Base-by-base conservation (phyloP, 2,888 invertebrate genomes). In the Drosophila nr. perissopoda region DNA sequence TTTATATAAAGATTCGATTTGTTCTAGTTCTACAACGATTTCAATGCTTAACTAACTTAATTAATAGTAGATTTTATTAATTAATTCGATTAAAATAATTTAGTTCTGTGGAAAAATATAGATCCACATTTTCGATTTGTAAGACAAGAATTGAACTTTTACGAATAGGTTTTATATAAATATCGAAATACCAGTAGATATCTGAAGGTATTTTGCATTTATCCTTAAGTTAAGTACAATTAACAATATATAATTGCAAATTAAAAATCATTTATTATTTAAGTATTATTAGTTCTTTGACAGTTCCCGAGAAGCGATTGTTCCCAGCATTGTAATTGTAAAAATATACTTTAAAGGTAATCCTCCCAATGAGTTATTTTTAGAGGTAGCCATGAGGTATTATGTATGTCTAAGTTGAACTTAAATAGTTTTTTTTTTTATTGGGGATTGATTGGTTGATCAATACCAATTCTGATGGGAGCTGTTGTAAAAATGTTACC, bases 401-500 rank as follows among this genome's bases (percentile, higher is more conserved):
- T 54, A 25, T 54, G 18, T 6, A 27, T 36, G 16, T 5, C 34
- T 53, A 46, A 46, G 16, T 16, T 21, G 16, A 46, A 46, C 16
- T 25, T 46, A 46, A 46, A 46, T 25, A n/a, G 46, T 4, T 25
- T 16, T 46, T 25, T 46, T 16, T 25, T 4, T 6, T 21, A 6
- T 21, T 42, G 11, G 21, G 21, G 21, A 42, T 42, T 21, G 46
- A 21, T 46, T 46, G 46, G 46, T 46, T n/a, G 46, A 46, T 46
- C 46, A 46, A 46, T 46, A 49, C 18, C 46, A 46, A 25, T 46
- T 46, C 46, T 46, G 46, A 46, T 46, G 25, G 25, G 46, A 46
- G 25, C 25, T 38, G 54, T 56, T 56, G 54, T 56, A n/a, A 38
- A 56, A 56, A 56, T 54, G 36, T 54, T 36, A 54, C 36, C 56